phyloP scores from a whole-genome alignment of 2,113 vertebrate species.

The Myiozetetes cayanensis region DNA sequence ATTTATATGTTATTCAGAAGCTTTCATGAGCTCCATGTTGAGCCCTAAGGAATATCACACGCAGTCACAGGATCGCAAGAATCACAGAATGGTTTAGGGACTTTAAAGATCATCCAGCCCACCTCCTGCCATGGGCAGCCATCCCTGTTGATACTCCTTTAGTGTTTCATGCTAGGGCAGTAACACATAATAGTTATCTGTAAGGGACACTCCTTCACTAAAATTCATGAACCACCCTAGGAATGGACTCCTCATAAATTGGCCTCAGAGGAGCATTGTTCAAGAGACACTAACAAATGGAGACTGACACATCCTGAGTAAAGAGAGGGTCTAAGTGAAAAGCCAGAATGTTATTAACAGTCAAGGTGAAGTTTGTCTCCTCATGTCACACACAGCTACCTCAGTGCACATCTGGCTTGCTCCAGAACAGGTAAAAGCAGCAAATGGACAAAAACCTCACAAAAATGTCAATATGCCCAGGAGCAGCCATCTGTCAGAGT shows the following conservation, averaged over 20 bases:
- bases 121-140: too few relatives aligned
- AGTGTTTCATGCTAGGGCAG: background rate
- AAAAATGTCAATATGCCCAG: fast-evolving
- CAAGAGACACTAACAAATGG: background rate
- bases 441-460: background rate
- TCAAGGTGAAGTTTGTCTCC: background rate
- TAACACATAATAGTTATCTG: background rate
- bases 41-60: background rate
- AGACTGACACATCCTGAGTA: background rate
- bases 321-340: background rate
- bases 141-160: background rate
- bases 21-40: background rate
- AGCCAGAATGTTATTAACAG: background rate
- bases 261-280: background rate
- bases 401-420: background rate
- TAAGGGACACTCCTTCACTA: background rate
- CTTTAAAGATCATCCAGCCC: too few relatives aligned
- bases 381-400: background rate
- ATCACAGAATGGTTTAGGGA: too few relatives aligned
- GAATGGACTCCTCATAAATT: background rate
- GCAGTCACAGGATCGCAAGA: too few relatives aligned
- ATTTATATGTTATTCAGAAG: background rate
- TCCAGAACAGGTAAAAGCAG: background rate
- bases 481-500: background rate
- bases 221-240: background rate